Percentiles rank a stretch among this genome's conserved stretches.
These are phyloP conservation scores for Caenorhabditis becei DNA, from an alignment of 2,888 invertebrate species.

Conservation along the genomic window DNA sequence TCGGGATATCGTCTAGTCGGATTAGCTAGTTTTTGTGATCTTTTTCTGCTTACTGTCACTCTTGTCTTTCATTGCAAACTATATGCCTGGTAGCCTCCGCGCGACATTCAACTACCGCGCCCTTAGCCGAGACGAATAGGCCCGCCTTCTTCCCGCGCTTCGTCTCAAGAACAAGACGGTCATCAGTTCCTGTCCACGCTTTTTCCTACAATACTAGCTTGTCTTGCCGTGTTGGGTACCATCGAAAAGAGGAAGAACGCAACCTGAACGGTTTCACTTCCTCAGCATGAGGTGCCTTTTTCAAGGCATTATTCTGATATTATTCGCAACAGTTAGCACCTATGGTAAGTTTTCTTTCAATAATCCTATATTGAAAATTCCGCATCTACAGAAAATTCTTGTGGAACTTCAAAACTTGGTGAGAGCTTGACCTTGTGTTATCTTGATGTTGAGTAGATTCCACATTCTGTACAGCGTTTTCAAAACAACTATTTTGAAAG, in stretches of 20 bases:
- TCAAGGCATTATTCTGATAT: background rate
- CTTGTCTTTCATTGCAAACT: constrained; percentile 9
- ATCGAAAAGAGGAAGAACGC: background rate
- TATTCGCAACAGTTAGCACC: background rate
- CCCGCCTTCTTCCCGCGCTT: constrained; percentile 19
- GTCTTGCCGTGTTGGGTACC: background rate
- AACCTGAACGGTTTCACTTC: background rate
- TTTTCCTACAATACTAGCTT: constrained; percentile 27
- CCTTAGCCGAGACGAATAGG: constrained; percentile 42
- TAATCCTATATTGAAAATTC: too few species aligned
- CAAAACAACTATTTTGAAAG: too few species aligned
- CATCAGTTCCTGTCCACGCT: constrained; percentile 33
- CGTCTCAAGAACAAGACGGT: constrained; percentile 42
- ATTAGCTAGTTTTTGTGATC: constrained; percentile 49
- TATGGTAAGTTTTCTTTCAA: background rate
- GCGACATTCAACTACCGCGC: constrained; percentile 47
- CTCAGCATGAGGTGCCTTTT: background rate
- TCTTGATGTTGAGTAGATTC: too few species aligned
- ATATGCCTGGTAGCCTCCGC: constrained; percentile 36
- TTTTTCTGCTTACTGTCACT: constrained; percentile 8
- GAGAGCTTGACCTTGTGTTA: too few species aligned
- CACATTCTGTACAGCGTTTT: too few species aligned
- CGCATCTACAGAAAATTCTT: constrained; percentile 12
- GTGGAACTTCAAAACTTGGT: too few species aligned
- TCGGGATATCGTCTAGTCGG: constrained; percentile 38